Base-by-base conservation (phyloP, 2,888 invertebrate species). In the Papilio demoleus region DNA sequence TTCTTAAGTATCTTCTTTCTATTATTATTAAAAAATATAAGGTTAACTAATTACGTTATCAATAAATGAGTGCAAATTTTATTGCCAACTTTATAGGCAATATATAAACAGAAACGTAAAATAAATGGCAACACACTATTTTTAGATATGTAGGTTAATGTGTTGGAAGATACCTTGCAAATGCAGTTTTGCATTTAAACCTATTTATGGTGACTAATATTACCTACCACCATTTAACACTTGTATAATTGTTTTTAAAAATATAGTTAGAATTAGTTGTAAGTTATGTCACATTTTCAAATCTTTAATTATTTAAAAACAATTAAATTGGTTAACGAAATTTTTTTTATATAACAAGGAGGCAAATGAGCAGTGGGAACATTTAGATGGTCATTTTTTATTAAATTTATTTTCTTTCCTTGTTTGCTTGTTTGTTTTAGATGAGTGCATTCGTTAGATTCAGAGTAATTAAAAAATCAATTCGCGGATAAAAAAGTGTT, bases 101-200 rank as follows among this genome's bases (percentile, higher is more conserved):
- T 56, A 27, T 56, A 31, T 56, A 31, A 53, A 31, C 53, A 27
- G 31, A 56, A n/a, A 31, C 53, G 17, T 56, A 31, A 56, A 56
- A 56, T 56, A 31, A 53, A n/a, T 56, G 31, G 31, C 31, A 27
- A 31, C 53, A 31, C 3, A 31, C 31, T 31, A 27, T 12, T 56
- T 6, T n/a, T n/a, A n/a, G n/a, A n/a, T 31, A 31, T 31, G 14
- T 56, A 42, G 60, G 60, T 61, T 61, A 61, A 61, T 27, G 40
- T 61, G 14, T 24, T 61, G 60, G 9, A 42, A 27, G 60, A 61
- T 38, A 61, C 60, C 60, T 71, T 75, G 68, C 73, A 22, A 65
- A 45, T 27, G 50, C 67, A 66, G 22, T 17, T 68, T 72, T 72
- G 66, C 56, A 24, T 67, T 65, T 64, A 67, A 36, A 58, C 22